Percentiles rank a stretch among this genome's conserved stretches.
These are phyloP conservation scores for Goniozus legneri DNA, from an alignment of 1,140 invertebrate species.

Conservation along the genomic window DNA sequence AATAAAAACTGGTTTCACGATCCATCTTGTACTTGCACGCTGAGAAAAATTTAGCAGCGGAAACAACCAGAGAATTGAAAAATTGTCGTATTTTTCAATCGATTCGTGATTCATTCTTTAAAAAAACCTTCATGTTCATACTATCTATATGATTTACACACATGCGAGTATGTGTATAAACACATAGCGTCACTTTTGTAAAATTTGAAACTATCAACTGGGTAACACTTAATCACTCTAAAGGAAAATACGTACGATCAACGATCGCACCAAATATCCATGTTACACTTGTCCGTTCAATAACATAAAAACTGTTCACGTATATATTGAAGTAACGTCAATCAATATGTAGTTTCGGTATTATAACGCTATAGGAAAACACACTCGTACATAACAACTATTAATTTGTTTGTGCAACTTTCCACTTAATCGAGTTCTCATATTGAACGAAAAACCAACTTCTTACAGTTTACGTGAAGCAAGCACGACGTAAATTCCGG, in stretches of 20 bases:
- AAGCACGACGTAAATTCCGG: neutral
- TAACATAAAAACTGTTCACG: neutral
- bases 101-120: too few relatives aligned
- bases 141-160: constrained; percentile 10
- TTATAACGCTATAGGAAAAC: neutral
- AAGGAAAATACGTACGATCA: constrained; percentile 1
- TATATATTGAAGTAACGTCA: neutral
- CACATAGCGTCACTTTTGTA: constrained; percentile 19
- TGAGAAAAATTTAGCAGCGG: too few relatives aligned
- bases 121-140: constrained; percentile 3
- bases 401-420: neutral
- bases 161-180: constrained; percentile 6
- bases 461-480: neutral
- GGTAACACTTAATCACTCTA: constrained; percentile 21
- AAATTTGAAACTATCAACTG: constrained; percentile 28
- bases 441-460: neutral
- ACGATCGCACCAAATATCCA: neutral
- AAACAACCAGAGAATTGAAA: too few relatives aligned
- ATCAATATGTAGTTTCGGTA: neutral
- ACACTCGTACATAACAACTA: neutral
- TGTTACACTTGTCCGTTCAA: neutral
- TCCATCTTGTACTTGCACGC: constrained; percentile 22
- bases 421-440: neutral
- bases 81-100: too few relatives aligned
- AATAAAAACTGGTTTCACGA: constrained; percentile 9